These are phyloP conservation scores for Oegoconia quadripuncta DNA, from an alignment of 2,888 invertebrate species.

Conservation along the genomic window DNA sequence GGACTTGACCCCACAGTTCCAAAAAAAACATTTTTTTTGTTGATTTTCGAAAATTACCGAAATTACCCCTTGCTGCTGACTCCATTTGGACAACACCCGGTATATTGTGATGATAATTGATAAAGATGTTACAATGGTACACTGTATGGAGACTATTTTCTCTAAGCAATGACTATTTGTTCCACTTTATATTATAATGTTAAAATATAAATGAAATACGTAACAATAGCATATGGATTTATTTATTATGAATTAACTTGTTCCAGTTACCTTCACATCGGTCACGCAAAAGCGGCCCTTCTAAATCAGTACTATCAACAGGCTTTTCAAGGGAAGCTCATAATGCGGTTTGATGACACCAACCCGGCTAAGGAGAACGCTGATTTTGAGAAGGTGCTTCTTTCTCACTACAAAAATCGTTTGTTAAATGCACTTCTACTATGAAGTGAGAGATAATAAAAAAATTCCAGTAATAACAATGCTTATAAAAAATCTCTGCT, in stretches of 20 bases:
- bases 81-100: too few species aligned
- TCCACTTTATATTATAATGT: too few species aligned
- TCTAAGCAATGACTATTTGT: too few species aligned
- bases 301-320: conserved; percentile 98
- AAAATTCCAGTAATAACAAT: background rate
- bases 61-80: too few species aligned
- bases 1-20: too few species aligned
- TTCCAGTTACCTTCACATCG: conserved; percentile 93
- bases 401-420: background rate
- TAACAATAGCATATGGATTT: too few species aligned
- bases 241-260: conserved; percentile 3
- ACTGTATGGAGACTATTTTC: too few species aligned
- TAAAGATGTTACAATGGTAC: too few species aligned
- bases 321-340: conserved; percentile 93
- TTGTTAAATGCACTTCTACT: background rate
- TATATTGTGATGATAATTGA: too few species aligned
- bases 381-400: conserved; percentile 93
- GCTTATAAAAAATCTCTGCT: background rate
- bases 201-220: too few species aligned
- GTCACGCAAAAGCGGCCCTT: conserved; percentile 99
- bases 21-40: too few species aligned
- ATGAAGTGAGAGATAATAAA: background rate
- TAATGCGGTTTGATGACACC: conserved; percentile 99
- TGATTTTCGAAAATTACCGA: too few species aligned
- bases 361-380: conserved; percentile 99